Conservation (phyloP, 2,888 invertebrate genomes). For the Lymantria dispar region DNA sequence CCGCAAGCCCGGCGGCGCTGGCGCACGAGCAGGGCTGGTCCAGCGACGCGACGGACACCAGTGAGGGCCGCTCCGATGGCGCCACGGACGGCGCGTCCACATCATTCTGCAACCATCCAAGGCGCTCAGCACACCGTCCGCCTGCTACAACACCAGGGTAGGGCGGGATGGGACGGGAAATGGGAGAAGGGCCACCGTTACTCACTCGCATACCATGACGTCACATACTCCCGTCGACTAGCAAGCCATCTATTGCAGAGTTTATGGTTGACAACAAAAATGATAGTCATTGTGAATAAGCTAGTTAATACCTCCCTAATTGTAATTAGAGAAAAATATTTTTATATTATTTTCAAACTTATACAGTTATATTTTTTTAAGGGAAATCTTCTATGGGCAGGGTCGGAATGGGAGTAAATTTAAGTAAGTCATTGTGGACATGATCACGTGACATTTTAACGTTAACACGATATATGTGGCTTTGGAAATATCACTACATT, state of each 20-base stretch:
- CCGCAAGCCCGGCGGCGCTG: slow-evolving; percentile 13
- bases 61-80: slow-evolving; percentile 58
- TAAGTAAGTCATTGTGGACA: too few species aligned
- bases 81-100: slow-evolving; percentile 77
- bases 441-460: too few species aligned
- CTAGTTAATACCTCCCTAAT: too few species aligned
- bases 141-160: slow-evolving; percentile 60
- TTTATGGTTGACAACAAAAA: not conserved
- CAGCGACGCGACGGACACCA: slow-evolving; percentile 52
- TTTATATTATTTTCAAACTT: too few species aligned
- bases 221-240: slow-evolving; percentile 39
- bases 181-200: slow-evolving; percentile 55
- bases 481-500: too few species aligned
- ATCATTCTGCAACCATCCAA: slow-evolving; percentile 80
- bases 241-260: not conserved
- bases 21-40: slow-evolving; percentile 30
- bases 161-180: slow-evolving; percentile 20
- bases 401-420: too few species aligned
- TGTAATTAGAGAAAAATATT: too few species aligned
- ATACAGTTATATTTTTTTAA: too few species aligned
- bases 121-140: slow-evolving; percentile 72
- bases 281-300: too few species aligned
- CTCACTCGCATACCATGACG: slow-evolving; percentile 59
- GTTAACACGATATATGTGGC: too few species aligned
- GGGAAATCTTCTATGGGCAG: too few species aligned